Percentiles rank a stretch among this genome's conserved stretches.
Evolutionary conservation across 2,888 invertebrate genomes (phyloP).

Genomic region (Silvanus unidentatus): DNA sequence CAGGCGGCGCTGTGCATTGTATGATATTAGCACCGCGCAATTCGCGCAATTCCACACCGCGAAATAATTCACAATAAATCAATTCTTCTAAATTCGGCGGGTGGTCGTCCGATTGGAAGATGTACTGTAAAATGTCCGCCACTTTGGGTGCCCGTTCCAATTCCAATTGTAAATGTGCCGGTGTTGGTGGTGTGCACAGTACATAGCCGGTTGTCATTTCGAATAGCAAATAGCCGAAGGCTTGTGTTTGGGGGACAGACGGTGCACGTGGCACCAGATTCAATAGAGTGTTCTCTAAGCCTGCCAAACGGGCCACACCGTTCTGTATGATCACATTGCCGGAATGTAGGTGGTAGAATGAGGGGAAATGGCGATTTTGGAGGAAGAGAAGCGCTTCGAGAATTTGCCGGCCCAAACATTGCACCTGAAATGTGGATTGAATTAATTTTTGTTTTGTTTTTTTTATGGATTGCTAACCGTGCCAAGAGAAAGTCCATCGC

Average conservation of each 20-base stretch:
- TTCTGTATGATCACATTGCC: slow-evolving; percentile 90
- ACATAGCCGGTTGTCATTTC: slow-evolving; percentile 89
- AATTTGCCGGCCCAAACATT: slow-evolving; percentile 81
- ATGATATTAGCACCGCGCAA: slow-evolving; percentile 77
- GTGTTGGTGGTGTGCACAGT: slow-evolving; percentile 67
- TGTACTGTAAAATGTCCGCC: slow-evolving; percentile 68
- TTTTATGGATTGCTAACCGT: slow-evolving; percentile 26
- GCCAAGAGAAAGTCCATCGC: slow-evolving; percentile 37
- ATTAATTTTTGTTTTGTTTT: slow-evolving; percentile 1
- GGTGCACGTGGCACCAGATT: slow-evolving; percentile 60
- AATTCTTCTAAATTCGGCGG: slow-evolving; percentile 74
- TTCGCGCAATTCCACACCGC: slow-evolving; percentile 83
- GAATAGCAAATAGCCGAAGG: slow-evolving; percentile 79
- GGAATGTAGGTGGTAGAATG: slow-evolving; percentile 70
- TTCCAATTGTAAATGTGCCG: slow-evolving; percentile 65
- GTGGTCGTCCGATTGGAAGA: slow-evolving; percentile 62
- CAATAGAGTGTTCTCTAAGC: slow-evolving; percentile 78
- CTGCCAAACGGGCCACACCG: slow-evolving; percentile 83
- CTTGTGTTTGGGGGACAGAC: slow-evolving; percentile 58
- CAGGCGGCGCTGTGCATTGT: slow-evolving; percentile 32
- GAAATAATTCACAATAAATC: slow-evolving; percentile 75
- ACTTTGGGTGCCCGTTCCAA: slow-evolving; percentile 69
- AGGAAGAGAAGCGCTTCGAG: slow-evolving; percentile 81
- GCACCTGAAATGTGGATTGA: slow-evolving; percentile 58
- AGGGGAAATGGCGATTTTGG: slow-evolving; percentile 80